Conservation (phyloP, 2,797 vertebrate genomes). For the Nyctalus aviator region DNA sequence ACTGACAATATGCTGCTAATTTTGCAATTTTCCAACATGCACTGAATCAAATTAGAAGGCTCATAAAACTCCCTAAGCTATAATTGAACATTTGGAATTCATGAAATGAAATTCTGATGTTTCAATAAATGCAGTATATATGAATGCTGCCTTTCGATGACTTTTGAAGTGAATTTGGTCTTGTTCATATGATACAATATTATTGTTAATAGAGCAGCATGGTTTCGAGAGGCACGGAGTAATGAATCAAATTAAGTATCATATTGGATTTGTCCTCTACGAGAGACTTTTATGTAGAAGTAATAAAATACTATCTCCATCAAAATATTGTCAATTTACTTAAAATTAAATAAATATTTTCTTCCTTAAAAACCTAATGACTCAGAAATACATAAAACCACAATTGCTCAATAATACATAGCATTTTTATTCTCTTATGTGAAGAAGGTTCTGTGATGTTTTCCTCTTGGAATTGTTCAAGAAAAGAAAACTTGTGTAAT, state of each 20-base stretch:
- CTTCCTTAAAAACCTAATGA: slow-evolving; percentile 1
- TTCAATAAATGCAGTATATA: slow-evolving; percentile 70
- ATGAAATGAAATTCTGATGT: slow-evolving; percentile 71
- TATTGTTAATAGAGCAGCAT: slow-evolving; percentile 48
- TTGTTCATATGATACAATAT: slow-evolving; percentile 51
- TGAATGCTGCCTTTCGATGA: slow-evolving; percentile 58
- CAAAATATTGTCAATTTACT: slow-evolving; percentile 57
- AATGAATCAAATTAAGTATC: slow-evolving; percentile 45
- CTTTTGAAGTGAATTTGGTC: slow-evolving; percentile 54
- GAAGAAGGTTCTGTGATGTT: not conserved
- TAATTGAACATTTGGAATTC: slow-evolving; percentile 75
- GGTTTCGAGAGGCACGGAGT: slow-evolving; percentile 32
- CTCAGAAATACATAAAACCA: not conserved
- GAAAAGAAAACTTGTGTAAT: not conserved
- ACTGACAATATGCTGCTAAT: slow-evolving; percentile 65
- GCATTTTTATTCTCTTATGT: not conserved
- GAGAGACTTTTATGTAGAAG: slow-evolving; percentile 34
- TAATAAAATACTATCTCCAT: slow-evolving; percentile 10
- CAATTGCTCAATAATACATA: not conserved
- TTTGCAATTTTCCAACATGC: slow-evolving; percentile 55
- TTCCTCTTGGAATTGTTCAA: not conserved
- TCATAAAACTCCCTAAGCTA: slow-evolving; percentile 65
- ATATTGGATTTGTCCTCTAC: slow-evolving; percentile 23
- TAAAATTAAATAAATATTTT: slow-evolving; percentile 48
- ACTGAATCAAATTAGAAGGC: slow-evolving; percentile 72